A percentile compares a stretch with the other conserved stretches of the same genome.
Conservation (phyloP, 2,113 vertebrate genomes). For the Gnathonemus longibarbis region DNA sequence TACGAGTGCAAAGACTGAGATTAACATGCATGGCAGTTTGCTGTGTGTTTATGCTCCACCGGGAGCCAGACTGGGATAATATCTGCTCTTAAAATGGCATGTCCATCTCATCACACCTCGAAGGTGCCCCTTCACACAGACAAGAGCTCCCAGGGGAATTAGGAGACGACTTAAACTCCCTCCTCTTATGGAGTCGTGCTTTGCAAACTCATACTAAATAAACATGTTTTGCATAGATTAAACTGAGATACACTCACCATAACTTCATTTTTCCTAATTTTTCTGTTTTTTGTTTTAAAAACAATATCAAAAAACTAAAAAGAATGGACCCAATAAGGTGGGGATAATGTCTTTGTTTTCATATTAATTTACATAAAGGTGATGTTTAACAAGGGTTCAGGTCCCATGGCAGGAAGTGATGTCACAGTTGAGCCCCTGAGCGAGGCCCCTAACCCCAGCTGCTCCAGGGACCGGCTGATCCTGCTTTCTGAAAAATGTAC, state of each 20-base stretch:
- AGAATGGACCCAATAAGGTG: neutral
- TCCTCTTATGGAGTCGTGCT: conserved; percentile 17
- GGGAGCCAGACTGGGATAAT: neutral
- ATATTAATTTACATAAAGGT: neutral
- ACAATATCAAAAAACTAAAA: neutral
- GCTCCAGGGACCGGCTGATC: neutral
- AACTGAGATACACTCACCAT: neutral
- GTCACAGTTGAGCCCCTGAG: neutral
- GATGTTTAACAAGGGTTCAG: neutral
- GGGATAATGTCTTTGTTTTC: neutral
- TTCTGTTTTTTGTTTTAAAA: neutral
- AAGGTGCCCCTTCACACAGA: neutral
- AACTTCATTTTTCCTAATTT: neutral
- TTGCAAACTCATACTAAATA: conserved; percentile 20
- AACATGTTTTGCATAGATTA: conserved; percentile 28
- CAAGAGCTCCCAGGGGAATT: neutral
- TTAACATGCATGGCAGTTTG: neutral
- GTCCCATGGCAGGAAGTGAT: too few species aligned
- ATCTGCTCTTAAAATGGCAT: neutral
- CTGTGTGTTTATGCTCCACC: neutral
- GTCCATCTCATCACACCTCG: neutral
- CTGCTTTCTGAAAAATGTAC: neutral
- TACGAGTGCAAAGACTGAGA: neutral
- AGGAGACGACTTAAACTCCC: conserved; percentile 17
- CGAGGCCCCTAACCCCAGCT: neutral